Percentiles rank a stretch among this genome's conserved stretches.
Conservation (phyloP, 2,113 vertebrate genomes). For the Lucifuga dentata region DNA sequence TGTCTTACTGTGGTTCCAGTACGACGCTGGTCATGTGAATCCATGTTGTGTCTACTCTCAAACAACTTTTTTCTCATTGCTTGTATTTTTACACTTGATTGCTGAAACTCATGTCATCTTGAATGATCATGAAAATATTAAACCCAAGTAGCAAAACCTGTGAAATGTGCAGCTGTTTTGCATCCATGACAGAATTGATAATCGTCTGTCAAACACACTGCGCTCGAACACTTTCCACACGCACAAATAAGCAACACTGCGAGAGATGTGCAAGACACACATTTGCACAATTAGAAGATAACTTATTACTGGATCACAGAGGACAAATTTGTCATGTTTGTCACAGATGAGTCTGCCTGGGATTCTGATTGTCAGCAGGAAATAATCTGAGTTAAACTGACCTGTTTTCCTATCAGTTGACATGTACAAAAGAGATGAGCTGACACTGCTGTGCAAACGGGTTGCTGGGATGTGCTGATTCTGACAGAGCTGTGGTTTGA, state of each 20-base stretch:
- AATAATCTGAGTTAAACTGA: slow-evolving; percentile 1
- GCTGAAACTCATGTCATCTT: no score
- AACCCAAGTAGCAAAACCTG: no score
- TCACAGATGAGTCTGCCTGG: slow-evolving; percentile 33
- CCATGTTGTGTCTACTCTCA: no score
- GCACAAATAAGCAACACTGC: neutral
- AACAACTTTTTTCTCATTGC: no score
- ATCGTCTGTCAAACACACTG: no score
- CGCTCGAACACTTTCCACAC: no score
- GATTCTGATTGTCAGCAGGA: slow-evolving; percentile 8
- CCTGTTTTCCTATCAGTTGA: neutral
- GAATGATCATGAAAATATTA: no score
- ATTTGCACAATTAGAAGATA: neutral
- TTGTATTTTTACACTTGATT: no score
- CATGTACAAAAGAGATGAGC: neutral
- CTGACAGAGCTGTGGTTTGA: neutral
- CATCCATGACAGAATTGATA: no score
- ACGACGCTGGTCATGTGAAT: no score
- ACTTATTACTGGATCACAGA: slow-evolving; percentile 6
- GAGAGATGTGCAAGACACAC: neutral
- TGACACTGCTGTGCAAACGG: neutral
- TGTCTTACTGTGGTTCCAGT: no score
- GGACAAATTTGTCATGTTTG: slow-evolving; percentile 10
- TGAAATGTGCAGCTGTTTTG: no score
- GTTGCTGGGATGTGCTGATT: slow-evolving; percentile 2